These are phyloP conservation scores for Eretmocerus hayati DNA, from an alignment of 2,888 invertebrate genomes.

Conservation along the genomic window DNA sequence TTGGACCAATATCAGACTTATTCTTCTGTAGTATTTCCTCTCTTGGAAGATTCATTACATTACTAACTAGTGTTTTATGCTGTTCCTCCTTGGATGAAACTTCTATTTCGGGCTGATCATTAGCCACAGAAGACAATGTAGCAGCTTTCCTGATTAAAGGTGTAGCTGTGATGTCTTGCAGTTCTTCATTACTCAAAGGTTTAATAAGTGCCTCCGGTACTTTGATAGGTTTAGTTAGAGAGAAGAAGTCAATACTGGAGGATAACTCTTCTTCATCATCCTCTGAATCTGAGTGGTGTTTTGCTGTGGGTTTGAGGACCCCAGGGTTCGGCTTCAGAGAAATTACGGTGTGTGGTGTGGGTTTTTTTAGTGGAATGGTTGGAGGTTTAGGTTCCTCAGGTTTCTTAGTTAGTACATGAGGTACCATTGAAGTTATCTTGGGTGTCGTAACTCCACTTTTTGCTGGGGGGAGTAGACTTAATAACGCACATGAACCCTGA, in stretches of 20 bases:
- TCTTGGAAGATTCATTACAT: conserved; percentile 51
- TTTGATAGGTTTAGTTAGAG: conserved; percentile 28
- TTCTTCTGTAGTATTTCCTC: conserved; percentile 47
- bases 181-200: conserved; percentile 3
- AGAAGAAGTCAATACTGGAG: conserved; percentile 38
- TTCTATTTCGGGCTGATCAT: not conserved
- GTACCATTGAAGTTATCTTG: conserved; percentile 46
- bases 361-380: conserved; percentile 1
- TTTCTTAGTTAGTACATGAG: conserved; percentile 46
- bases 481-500: conserved; percentile 50
- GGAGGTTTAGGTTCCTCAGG: conserved; percentile 4
- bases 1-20: conserved; percentile 43
- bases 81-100: not conserved
- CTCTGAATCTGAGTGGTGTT: conserved; percentile 41
- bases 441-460: conserved; percentile 45
- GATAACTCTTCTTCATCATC: conserved; percentile 33
- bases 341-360: conserved; percentile 11
- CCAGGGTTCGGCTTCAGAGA: conserved; percentile 19
- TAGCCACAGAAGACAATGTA: not conserved
- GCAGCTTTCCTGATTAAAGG: too few species aligned
- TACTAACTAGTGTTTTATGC: conserved; percentile 41
- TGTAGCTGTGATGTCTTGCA: conserved; percentile 4
- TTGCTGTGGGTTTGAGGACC: conserved; percentile 23
- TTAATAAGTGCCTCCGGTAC: conserved; percentile 9
- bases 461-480: conserved; percentile 65